Base-by-base conservation (phyloP, 2,888 invertebrate species). In the Matsumyia berberina region DNA sequence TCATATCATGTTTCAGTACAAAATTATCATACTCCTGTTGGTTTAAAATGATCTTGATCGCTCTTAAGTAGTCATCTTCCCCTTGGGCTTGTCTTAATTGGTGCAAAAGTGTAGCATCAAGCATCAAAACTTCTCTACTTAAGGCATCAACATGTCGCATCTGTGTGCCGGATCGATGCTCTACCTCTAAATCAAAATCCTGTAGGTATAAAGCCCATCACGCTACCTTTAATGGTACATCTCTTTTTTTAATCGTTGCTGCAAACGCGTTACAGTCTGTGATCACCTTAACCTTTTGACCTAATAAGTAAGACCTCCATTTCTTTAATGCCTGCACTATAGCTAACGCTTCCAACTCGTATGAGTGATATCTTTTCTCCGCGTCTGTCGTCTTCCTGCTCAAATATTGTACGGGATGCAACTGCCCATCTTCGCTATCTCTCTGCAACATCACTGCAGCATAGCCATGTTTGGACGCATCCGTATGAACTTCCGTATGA, bases 331-430 rank as follows among this genome's bases (percentile, higher is more conserved):
- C 86, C n/a, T 69, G 62, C 9, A 87, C 62, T 8, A 88, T 74
- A 0, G 87, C 88, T 1, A 87, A 24, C 3, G 53, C 76, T 37
- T 88, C 87, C n/a, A 88, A 29, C 44, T 87, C 87, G n/a, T 88
- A 88, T 86, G 69, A 69, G 29, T 77, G 44, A n/a, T 53, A 69
- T 8, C 29, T 60, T 33, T 55, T 7, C 44, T 69, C 62, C 1
- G 60, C 29, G 15, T 37, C 7, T 4, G 33, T 77, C 2, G 60
- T 69, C 12, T 69, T 77, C 11, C 69, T 11, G 7, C 69, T 77
- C 24, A 60, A 15, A 12, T 24, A 62, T 5, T 55, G 79, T 6
- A 86, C 76, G 0, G 79, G 87, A 35, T 86, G 86, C n/a, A 79
- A 67, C 11, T 78, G n/a, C 12, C 42, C 12, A 15, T 62, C 15